Conservation (phyloP, 2,113 vertebrate species). For the Ellobius talpinus region DNA sequence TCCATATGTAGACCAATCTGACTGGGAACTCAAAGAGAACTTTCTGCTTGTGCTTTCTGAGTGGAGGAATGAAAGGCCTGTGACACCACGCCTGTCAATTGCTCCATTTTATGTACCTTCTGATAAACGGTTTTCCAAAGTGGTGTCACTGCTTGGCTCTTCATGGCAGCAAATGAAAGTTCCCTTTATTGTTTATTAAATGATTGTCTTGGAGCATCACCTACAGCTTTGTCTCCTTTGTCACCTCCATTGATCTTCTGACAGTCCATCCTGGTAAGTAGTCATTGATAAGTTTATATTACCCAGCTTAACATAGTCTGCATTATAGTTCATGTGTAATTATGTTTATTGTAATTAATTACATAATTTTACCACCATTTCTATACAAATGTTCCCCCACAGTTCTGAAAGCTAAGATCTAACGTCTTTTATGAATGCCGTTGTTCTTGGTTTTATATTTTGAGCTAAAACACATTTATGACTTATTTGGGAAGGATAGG, state of each 20-base stretch:
- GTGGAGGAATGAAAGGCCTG: background rate
- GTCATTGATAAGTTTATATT: background rate
- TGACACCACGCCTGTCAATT: background rate
- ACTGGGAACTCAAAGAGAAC: background rate
- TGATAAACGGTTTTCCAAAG: background rate
- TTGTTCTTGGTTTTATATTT: background rate
- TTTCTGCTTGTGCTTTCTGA: no score
- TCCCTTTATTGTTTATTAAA: background rate
- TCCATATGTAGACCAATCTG: background rate
- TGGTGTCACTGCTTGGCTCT: background rate
- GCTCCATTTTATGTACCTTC: background rate
- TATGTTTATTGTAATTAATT: background rate
- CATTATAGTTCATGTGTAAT: background rate
- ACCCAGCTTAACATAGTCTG: background rate
- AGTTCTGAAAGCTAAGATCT: slow-evolving; percentile 35
- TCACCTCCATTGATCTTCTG: background rate
- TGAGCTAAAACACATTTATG: background rate
- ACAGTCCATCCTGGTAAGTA: background rate
- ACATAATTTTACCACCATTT: background rate
- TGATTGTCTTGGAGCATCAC: background rate
- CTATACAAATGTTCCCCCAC: background rate
- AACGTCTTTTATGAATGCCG: background rate
- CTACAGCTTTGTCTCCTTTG: background rate
- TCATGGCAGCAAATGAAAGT: background rate
- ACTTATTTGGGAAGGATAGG: background rate